Base-by-base conservation (phyloP, 2,797 vertebrate species). In the Tolypeutes matacus region DNA sequence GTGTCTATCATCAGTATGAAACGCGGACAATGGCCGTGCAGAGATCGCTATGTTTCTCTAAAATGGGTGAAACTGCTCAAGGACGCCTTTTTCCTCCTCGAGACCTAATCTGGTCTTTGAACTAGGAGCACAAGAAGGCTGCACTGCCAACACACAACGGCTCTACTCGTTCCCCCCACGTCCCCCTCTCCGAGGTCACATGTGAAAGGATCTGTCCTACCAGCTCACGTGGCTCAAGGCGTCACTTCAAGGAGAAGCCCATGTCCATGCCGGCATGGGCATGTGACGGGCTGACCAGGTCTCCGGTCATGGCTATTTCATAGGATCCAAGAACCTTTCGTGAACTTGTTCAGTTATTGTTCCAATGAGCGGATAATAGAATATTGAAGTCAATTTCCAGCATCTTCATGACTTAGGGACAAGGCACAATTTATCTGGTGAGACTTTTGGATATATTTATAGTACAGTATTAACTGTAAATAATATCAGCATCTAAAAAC, bases 141-240 rank as follows among this genome's bases (percentile, higher is more conserved):
- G 20, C 9, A 3, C 15, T 5, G 34, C 20, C 1, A 1, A 27
- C 46, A 5, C 0, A 12, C 72, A 56, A 29, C 21, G 2, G 27
- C 51, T 67, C 56, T 58, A 29, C 13, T 62, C 29, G 4, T 8
- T 64, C n/a, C 13, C 58, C 13, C 36, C 29, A 12, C 14, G 17
- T 42, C 23, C 29, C 3, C 67, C 31, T 29, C 7, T 0, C 0
- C 27, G 87, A 70, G 25, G 51, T 69, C 69, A 53, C 0, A 1
- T 49, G 10, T 7, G 21, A 49, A 58, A 88, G n/a, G 56, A 6
- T 12, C 56, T 20, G 20, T 20, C 20, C 56, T 20, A 56, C 15
- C 20, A 56, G 56, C 56, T 56, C 7, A 8, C 2, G 56, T 20
- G 56, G 56, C 5, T 56, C 56, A 21, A 56, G 56, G 20, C 56